A percentile compares a stretch with the other conserved stretches of the same genome.
These are phyloP conservation scores for Aphaenogaster ashmeadi DNA, from an alignment of 1,140 invertebrate species.

Conservation along the genomic window DNA sequence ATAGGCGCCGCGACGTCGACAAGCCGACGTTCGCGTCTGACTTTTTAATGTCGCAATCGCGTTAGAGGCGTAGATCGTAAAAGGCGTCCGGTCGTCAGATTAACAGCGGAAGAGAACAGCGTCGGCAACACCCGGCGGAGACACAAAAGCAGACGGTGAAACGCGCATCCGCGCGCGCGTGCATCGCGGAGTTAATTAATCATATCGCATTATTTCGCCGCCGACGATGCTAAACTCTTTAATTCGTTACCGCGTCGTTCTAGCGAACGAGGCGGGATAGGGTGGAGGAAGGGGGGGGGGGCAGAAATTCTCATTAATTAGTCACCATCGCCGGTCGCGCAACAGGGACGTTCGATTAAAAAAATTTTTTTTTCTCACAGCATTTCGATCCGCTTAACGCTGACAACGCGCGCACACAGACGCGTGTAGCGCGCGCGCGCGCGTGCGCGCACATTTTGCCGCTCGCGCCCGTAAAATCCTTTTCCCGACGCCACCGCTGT, in stretches of 20 bases:
- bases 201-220: slow-evolving; percentile 43
- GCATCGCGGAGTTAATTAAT: slow-evolving; percentile 61
- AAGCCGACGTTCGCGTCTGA: background rate
- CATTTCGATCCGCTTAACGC: slow-evolving; percentile 55
- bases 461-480: slow-evolving; percentile 32
- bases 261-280: background rate
- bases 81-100: background rate
- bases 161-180: background rate
- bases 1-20: background rate
- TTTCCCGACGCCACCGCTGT: background rate
- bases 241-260: slow-evolving; percentile 60
- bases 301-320: slow-evolving; percentile 69
- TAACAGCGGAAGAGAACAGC: slow-evolving; percentile 36
- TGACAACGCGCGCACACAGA: background rate
- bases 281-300: background rate
- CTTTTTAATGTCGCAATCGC: slow-evolving; percentile 31
- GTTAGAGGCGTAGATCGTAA: slow-evolving; percentile 24
- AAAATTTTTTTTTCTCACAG: slow-evolving; percentile 47
- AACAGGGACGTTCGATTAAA: slow-evolving; percentile 58
- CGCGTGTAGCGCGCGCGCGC: too few relatives aligned
- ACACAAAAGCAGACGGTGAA: background rate
- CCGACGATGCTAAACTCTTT: slow-evolving; percentile 49
- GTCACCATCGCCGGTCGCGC: slow-evolving; percentile 13
- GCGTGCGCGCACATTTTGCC: background rate
- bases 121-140: background rate